Conservation (phyloP, 2,888 invertebrate species). For the Diaperis boleti region DNA sequence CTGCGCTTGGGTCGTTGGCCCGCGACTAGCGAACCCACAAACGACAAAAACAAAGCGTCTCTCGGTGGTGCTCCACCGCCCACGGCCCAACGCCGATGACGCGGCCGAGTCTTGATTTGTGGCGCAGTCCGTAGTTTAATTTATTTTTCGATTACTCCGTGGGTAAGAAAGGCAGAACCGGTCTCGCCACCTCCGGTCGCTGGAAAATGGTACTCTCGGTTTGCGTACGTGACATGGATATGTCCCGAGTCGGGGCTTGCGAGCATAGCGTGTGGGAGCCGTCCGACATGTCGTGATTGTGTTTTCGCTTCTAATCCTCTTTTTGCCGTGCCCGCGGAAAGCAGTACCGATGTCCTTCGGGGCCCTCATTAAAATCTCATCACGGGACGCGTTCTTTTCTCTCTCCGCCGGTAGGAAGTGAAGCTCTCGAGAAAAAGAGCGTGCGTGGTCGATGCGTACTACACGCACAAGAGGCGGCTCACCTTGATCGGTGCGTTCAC, state of each 20-base stretch:
- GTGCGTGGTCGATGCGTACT: slow-evolving; percentile 42
- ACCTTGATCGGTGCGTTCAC: slow-evolving; percentile 59
- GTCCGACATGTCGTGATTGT: slow-evolving; percentile 12
- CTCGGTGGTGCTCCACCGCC: slow-evolving; percentile 20
- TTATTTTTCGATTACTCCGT: slow-evolving; percentile 32
- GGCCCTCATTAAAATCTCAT: slow-evolving; percentile 35
- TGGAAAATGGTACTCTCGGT: slow-evolving; percentile 22
- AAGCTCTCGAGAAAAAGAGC: slow-evolving; percentile 10
- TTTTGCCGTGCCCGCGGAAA: background rate
- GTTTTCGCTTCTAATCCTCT: slow-evolving; percentile 13
- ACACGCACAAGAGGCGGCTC: slow-evolving; percentile 52
- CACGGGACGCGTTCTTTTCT: slow-evolving; percentile 13
- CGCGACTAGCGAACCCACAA: slow-evolving; percentile 16
- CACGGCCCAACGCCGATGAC: slow-evolving; percentile 22
- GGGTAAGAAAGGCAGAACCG: slow-evolving; percentile 28
- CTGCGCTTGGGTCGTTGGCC: slow-evolving; percentile 26
- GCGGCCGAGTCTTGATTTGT: slow-evolving; percentile 24
- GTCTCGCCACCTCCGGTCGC: slow-evolving; percentile 28
- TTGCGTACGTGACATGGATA: slow-evolving; percentile 35
- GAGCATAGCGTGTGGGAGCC: slow-evolving; percentile 30
- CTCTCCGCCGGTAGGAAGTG: slow-evolving; percentile 27
- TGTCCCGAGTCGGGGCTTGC: slow-evolving; percentile 12
- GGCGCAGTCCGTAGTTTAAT: slow-evolving; percentile 28
- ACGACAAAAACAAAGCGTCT: slow-evolving; percentile 29
- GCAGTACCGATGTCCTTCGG: background rate